Conservation (phyloP, 2,113 vertebrate species). For the Capreolus pygargus region DNA sequence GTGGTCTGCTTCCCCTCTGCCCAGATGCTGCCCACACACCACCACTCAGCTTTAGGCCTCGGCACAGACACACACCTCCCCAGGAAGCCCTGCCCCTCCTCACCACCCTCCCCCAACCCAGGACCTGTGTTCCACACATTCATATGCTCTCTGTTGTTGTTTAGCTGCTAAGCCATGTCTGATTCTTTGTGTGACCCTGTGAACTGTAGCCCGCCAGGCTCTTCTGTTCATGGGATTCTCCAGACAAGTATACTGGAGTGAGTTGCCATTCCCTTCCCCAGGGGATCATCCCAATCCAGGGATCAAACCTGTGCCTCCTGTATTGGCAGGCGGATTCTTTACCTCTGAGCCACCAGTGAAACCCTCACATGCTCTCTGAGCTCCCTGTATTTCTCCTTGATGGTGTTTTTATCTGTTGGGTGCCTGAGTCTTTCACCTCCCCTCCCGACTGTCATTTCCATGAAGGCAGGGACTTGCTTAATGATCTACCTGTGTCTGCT, state of each 20-base stretch:
- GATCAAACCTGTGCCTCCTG: background rate
- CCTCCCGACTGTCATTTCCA: background rate
- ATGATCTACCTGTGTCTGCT: background rate
- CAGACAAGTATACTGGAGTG: background rate
- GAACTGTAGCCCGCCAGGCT: background rate
- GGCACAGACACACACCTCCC: fast-evolving
- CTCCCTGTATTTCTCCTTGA: background rate
- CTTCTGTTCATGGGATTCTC: background rate
- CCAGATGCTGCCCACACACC: background rate
- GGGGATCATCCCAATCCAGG: background rate
- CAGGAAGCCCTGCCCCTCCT: background rate
- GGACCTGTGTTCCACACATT: background rate
- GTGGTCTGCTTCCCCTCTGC: background rate
- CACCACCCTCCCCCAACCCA: background rate
- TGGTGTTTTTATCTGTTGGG: background rate
- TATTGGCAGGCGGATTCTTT: background rate
- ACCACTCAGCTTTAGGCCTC: background rate
- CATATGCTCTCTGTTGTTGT: background rate
- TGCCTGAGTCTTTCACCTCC: background rate
- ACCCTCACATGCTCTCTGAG: background rate
- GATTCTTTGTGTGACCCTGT: background rate
- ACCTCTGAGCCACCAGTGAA: background rate
- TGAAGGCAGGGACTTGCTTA: background rate
- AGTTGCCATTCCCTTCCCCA: background rate
- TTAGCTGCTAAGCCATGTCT: background rate